These are phyloP conservation scores for Lycaena phlaeas DNA, from an alignment of 2,888 invertebrate genomes.

Conservation along the genomic window DNA sequence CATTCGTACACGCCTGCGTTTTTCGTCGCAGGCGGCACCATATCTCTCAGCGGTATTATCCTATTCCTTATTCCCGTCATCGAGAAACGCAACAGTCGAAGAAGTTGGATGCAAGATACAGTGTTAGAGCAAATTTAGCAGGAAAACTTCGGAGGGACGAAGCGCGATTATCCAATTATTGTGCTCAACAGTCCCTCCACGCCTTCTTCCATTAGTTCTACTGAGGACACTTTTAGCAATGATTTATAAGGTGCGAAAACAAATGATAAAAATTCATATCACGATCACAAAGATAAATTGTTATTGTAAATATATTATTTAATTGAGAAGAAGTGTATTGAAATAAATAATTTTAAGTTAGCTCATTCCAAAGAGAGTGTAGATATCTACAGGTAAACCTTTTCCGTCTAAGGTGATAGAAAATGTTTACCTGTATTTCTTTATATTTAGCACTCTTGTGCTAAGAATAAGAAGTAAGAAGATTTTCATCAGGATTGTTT, in stretches of 20 bases:
- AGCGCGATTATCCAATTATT: slow-evolving; percentile 41
- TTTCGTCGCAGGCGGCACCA: slow-evolving; percentile 87
- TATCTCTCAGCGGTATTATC: slow-evolving; percentile 90
- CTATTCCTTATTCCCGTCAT: slow-evolving; percentile 86
- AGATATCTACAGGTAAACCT: slow-evolving; percentile 36
- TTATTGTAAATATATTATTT: slow-evolving; percentile 30
- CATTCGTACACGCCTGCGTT: slow-evolving; percentile 90
- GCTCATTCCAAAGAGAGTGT: slow-evolving; percentile 59
- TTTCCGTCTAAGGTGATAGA: too few species aligned
- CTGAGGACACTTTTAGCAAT: slow-evolving; percentile 50
- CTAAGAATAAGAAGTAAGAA: too few species aligned
- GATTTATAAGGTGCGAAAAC: slow-evolving; percentile 59
- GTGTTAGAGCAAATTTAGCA: slow-evolving; percentile 59
- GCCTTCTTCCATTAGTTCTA: slow-evolving; percentile 40
- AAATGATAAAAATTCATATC: slow-evolving; percentile 44
- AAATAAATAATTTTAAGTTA: slow-evolving; percentile 31
- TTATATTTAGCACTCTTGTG: too few species aligned
- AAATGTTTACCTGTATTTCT: too few species aligned
- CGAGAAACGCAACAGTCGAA: slow-evolving; percentile 55
- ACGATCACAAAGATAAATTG: slow-evolving; percentile 27
- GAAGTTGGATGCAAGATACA: slow-evolving; percentile 37
- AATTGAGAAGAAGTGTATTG: slow-evolving; percentile 26
- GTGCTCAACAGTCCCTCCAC: slow-evolving; percentile 62
- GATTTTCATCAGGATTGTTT: too few species aligned
- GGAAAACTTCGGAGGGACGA: slow-evolving; percentile 29